Conservation (phyloP, 2,888 invertebrate genomes). For the Drosophila eohydei region DNA sequence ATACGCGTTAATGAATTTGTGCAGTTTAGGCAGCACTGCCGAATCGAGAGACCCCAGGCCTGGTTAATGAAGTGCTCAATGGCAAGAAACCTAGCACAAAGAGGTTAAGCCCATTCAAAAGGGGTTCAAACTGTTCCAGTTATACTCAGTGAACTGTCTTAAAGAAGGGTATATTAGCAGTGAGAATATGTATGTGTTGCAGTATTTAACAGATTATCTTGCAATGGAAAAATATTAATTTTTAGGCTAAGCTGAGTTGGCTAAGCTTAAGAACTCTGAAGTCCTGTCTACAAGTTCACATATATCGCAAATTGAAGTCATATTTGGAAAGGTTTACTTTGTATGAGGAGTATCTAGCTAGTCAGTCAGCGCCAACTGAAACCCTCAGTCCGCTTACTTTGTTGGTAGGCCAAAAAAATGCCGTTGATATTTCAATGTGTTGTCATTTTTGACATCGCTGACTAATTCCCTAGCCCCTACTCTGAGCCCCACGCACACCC, state of each 20-base stretch:
- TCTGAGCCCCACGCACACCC: background rate
- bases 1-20: conserved; percentile 75
- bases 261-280: too few relatives aligned
- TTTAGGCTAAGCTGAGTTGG: too few relatives aligned
- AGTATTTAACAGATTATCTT: too few relatives aligned
- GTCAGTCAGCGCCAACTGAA: background rate
- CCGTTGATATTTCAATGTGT: conserved; percentile 66
- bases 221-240: too few relatives aligned
- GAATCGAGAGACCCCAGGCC: conserved; percentile 18
- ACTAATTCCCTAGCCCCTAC: conserved; percentile 57
- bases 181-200: background rate
- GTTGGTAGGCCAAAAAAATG: conserved; percentile 66
- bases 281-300: too few relatives aligned
- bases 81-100: conserved; percentile 2
- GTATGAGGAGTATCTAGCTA: background rate
- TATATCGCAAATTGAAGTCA: too few relatives aligned
- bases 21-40: conserved; percentile 46
- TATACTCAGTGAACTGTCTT: background rate
- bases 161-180: background rate
- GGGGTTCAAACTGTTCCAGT: conserved; percentile 56
- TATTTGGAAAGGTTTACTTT: too few relatives aligned
- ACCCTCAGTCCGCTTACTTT: conserved; percentile 44
- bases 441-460: conserved; percentile 73
- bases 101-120: conserved; percentile 31
- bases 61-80: conserved; percentile 65